Evolutionary conservation across 2,888 invertebrate species (phyloP).

Genomic region (Drosophila anomelani): DNA sequence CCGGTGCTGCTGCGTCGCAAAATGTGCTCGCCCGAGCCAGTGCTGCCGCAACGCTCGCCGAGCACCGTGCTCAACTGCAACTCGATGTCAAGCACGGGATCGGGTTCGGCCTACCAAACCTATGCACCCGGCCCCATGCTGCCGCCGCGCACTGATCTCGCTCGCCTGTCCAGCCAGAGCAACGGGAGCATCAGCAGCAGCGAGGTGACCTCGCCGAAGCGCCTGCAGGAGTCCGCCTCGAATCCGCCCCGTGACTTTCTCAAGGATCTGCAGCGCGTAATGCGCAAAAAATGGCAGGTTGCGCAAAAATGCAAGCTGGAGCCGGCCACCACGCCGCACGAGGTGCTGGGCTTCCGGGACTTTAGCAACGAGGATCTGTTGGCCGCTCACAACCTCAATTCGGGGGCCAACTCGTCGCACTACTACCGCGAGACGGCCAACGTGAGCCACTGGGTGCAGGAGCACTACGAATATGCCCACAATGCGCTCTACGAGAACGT

Average conservation of each 20-base stretch:
- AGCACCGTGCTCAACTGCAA: conserved; percentile 60
- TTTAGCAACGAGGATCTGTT: conserved; percentile 87
- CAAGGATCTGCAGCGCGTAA: conserved; percentile 94
- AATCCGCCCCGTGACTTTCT: conserved; percentile 93
- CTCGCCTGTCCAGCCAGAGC: conserved; percentile 88
- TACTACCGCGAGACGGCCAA: conserved; percentile 87
- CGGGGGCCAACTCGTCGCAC: conserved; percentile 80
- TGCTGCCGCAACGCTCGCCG: conserved; percentile 68
- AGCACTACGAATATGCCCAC: conserved; percentile 87
- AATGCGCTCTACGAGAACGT: conserved; percentile 90
- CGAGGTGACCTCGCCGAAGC: conserved; percentile 89
- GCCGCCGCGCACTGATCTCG: conserved; percentile 91
- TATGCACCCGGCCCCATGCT: conserved; percentile 86
- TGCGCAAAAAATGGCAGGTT: conserved; percentile 97
- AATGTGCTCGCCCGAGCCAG: conserved; percentile 84
- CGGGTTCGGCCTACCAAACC: conserved; percentile 59
- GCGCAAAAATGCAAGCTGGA: conserved; percentile 96
- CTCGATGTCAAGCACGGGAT: conserved; percentile 25
- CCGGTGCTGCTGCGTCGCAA: conserved; percentile 84
- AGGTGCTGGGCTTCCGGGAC: conserved; percentile 95
- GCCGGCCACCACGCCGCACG: conserved; percentile 94
- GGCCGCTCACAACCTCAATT: conserved; percentile 81
- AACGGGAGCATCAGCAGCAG: conserved; percentile 57
- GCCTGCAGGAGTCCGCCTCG: conserved; percentile 89
- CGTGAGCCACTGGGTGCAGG: conserved; percentile 95